Percentiles rank a stretch among this genome's conserved stretches.
phyloP scores from a whole-genome alignment of 1,140 invertebrate genomes.

The Drosophila ogumai region DNA sequence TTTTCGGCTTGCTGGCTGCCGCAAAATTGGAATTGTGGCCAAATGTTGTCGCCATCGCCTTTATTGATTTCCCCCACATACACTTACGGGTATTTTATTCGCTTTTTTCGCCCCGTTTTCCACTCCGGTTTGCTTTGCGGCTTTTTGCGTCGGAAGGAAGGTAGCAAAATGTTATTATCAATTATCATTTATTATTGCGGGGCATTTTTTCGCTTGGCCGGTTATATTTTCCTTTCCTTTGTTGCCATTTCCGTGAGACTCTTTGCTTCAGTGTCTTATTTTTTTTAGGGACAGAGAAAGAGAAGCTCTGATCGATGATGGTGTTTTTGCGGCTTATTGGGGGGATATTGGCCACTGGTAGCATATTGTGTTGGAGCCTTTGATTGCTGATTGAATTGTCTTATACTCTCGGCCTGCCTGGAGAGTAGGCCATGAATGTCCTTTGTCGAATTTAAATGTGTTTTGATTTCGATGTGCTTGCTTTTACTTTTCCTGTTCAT shows the following conservation, averaged over 20 bases:
- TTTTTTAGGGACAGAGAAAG: background rate
- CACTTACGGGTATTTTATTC: conserved; percentile 55
- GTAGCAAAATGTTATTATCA: conserved; percentile 79
- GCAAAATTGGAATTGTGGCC: conserved; percentile 77
- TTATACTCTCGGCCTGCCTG: background rate
- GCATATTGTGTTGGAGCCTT: conserved; percentile 6
- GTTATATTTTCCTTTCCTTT: conserved; percentile 40
- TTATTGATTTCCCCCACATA: conserved; percentile 77
- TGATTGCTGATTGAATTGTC: conserved; percentile 12
- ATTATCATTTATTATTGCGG: conserved; percentile 80
- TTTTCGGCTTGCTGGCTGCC: conserved; percentile 34
- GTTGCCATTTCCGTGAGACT: conserved; percentile 24
- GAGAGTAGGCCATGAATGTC: background rate
- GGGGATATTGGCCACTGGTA: conserved; percentile 9
- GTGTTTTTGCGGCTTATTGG: background rate
- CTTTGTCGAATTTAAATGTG: conserved; percentile 18
- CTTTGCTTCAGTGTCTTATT: conserved; percentile 15
- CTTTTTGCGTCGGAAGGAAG: conserved; percentile 63
- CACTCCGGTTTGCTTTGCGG: conserved; percentile 18
- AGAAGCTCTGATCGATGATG: conserved; percentile 23
- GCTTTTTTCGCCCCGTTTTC: conserved; percentile 24
- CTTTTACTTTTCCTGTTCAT: conserved; percentile 11
- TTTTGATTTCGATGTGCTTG: conserved; percentile 14
- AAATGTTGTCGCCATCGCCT: conserved; percentile 75
- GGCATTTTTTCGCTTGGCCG: conserved; percentile 46